Conservation (phyloP, 1,140 invertebrate genomes). For the Gryllus bimaculatus region DNA sequence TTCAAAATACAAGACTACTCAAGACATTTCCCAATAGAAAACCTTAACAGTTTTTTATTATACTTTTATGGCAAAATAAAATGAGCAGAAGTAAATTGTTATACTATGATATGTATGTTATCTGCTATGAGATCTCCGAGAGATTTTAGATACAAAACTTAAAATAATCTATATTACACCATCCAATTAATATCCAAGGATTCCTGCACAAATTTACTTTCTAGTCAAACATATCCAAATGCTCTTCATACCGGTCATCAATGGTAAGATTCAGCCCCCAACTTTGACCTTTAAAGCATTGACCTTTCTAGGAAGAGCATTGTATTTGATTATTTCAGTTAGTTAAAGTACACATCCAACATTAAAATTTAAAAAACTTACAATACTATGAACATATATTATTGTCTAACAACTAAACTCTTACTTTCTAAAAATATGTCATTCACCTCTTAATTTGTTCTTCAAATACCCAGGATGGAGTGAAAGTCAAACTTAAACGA, state of each 20-base stretch:
- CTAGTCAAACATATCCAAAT: too few species aligned
- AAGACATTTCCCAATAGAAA: background rate
- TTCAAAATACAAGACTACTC: background rate
- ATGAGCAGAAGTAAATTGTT: background rate
- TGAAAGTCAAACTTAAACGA: background rate
- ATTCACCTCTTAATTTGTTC: background rate
- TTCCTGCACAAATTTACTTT: too few species aligned
- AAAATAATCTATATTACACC: too few species aligned
- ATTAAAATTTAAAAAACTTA: background rate
- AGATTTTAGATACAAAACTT: too few species aligned
- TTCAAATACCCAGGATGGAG: background rate
- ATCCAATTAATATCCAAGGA: too few species aligned
- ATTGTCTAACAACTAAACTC: too few species aligned
- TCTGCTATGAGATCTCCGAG: too few species aligned
- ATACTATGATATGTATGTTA: background rate
- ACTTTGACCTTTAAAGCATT: background rate
- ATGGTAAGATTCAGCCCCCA: background rate
- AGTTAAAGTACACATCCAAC: background rate
- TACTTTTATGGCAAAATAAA: background rate
- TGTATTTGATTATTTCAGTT: background rate
- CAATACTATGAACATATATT: too few species aligned
- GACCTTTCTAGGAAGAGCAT: background rate
- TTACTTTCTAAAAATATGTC: background rate
- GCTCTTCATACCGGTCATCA: too few species aligned
- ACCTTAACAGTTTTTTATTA: background rate